Evolutionary conservation across 2,888 invertebrate genomes (phyloP).

Genomic region (Andrena bicolor): DNA sequence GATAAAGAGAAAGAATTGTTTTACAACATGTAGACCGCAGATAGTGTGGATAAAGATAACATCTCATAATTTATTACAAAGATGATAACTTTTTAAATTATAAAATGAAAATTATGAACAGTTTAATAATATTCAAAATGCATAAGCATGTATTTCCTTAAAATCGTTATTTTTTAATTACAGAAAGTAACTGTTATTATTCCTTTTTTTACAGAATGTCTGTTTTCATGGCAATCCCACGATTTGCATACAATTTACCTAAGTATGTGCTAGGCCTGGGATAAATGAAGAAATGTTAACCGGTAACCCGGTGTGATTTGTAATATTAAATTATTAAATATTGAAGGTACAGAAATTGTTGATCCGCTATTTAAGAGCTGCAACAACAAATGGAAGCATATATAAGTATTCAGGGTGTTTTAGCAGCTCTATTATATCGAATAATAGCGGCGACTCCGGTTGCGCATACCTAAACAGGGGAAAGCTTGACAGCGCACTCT

Average conservation of each 20-base stretch:
- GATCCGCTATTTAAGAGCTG: neutral
- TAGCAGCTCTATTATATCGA: no score
- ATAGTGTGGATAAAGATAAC: no score
- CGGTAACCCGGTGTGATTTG: constrained; percentile 36
- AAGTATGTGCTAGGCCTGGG: constrained; percentile 94
- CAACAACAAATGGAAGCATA: neutral
- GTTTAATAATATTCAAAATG: neutral
- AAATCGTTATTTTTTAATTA: neutral
- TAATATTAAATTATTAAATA: constrained; percentile 57
- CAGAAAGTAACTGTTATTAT: constrained; percentile 27
- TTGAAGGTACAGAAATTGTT: neutral
- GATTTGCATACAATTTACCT: constrained; percentile 93
- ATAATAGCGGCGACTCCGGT: no score
- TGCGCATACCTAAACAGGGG: no score
- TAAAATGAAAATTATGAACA: neutral
- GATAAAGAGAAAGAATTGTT: no score
- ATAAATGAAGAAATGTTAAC: constrained; percentile 83
- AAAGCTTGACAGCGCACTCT: no score
- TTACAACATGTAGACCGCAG: no score
- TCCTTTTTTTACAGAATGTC: constrained; percentile 89
- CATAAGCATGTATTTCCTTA: neutral
- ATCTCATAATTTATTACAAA: no score
- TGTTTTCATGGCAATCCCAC: constrained; percentile 94
- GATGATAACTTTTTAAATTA: no score
- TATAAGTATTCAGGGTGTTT: neutral